Evolutionary conservation across 2,113 vertebrate species (phyloP).

Genomic region (Panthera leo): DNA sequence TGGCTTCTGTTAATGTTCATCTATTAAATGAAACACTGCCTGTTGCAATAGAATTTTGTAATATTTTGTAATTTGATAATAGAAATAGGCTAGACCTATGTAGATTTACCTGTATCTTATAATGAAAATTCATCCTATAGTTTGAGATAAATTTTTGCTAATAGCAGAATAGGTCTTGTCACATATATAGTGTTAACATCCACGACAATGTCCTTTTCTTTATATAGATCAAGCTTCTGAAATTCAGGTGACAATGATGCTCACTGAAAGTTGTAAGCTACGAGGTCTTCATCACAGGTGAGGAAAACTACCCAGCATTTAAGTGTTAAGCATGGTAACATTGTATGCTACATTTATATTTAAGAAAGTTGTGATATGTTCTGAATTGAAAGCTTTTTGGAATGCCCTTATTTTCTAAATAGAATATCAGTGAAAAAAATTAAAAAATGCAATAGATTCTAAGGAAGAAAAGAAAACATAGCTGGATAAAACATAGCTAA

Average conservation of each 20-base stretch:
- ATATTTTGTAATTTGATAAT: too few relatives aligned
- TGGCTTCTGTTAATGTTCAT: neutral
- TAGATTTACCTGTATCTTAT: neutral
- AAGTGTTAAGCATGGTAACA: neutral
- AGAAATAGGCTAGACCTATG: neutral
- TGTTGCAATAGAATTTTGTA: neutral
- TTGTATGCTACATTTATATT: neutral
- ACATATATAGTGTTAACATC: neutral
- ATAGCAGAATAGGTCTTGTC: neutral
- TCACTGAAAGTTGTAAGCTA: slow-evolving; percentile 98
- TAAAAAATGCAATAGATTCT: neutral
- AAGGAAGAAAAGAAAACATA: neutral
- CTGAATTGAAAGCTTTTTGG: slow-evolving; percentile 17
- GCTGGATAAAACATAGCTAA: neutral
- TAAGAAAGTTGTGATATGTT: neutral
- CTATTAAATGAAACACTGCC: neutral
- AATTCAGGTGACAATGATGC: slow-evolving; percentile 99
- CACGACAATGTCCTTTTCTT: slow-evolving; percentile 43
- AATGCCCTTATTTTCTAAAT: neutral
- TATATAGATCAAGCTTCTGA: slow-evolving; percentile 96
- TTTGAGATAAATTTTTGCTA: neutral
- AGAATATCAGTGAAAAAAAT: neutral
- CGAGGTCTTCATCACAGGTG: slow-evolving; percentile 98
- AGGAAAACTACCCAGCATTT: neutral
- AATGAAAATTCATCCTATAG: neutral